These are phyloP conservation scores for Drosophila sulfurigaster DNA, from an alignment of 1,140 invertebrate species.

Conservation along the genomic window DNA sequence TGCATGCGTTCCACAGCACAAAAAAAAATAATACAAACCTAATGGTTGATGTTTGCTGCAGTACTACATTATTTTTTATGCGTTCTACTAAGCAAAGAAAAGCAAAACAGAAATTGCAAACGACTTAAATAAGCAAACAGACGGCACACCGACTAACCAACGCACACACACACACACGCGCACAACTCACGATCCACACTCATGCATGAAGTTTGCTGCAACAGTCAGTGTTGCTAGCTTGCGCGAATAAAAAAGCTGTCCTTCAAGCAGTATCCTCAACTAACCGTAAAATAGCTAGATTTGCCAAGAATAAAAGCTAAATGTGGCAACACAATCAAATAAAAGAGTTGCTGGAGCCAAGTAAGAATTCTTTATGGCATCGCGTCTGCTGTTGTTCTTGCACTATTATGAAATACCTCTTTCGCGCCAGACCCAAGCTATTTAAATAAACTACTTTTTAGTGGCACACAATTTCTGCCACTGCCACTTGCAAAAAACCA, in stretches of 20 bases:
- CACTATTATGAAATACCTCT: slow-evolving; percentile 57
- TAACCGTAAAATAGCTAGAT: too few species aligned
- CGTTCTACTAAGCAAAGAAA: slow-evolving; percentile 73
- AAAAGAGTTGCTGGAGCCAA: background rate
- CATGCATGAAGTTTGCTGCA: slow-evolving; percentile 35
- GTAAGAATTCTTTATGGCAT: slow-evolving; percentile 59
- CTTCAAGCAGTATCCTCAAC: too few species aligned
- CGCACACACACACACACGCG: background rate
- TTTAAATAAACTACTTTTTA: slow-evolving; percentile 80
- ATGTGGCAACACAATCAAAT: background rate
- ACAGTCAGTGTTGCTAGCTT: background rate
- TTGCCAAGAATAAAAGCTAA: background rate
- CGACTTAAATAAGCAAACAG: slow-evolving; percentile 80
- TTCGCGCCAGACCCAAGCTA: slow-evolving; percentile 54
- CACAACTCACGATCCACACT: slow-evolving; percentile 17
- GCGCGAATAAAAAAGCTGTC: too few species aligned
- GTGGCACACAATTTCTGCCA: slow-evolving; percentile 9
- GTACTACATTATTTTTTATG: slow-evolving; percentile 76
- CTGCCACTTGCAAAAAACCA: slow-evolving; percentile 17
- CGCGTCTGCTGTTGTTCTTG: slow-evolving; percentile 6
- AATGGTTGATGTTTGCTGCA: slow-evolving; percentile 50
- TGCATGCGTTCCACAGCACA: slow-evolving; percentile 41
- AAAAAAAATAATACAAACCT: slow-evolving; percentile 22
- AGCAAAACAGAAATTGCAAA: slow-evolving; percentile 80
- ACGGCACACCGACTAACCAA: slow-evolving; percentile 18